Conservation (phyloP, 2,113 vertebrate genomes). For the Hippoglossus stenolepis region DNA sequence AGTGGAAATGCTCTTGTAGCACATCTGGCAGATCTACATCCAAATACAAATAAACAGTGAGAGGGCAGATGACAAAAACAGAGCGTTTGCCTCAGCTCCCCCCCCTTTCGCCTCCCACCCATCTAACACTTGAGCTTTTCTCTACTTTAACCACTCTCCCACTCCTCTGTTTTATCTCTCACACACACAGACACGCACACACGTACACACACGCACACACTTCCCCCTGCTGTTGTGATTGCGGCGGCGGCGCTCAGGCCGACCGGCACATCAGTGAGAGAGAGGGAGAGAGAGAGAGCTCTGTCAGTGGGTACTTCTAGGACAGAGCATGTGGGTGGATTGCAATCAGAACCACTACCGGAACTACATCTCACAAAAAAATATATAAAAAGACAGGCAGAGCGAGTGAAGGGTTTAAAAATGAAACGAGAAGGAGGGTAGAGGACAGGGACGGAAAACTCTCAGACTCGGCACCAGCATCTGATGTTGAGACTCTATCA, state of each 20-base stretch:
- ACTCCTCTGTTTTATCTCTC: slow-evolving; percentile 43
- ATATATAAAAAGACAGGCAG: slow-evolving; percentile 3
- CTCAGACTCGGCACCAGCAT: slow-evolving; percentile 34
- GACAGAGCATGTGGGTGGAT: slow-evolving; percentile 74
- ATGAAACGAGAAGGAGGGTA: slow-evolving; percentile 23
- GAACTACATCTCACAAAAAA: slow-evolving; percentile 26
- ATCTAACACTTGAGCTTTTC: slow-evolving; percentile 36
- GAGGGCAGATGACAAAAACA: slow-evolving; percentile 29
- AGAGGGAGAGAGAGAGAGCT: slow-evolving; percentile 24
- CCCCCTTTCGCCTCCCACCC: slow-evolving; percentile 27
- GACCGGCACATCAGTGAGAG: slow-evolving; percentile 36
- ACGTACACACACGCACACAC: background rate
- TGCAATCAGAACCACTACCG: slow-evolving; percentile 63
- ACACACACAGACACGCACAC: too few relatives aligned
- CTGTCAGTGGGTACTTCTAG: slow-evolving; percentile 52
- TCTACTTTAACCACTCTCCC: slow-evolving; percentile 44
- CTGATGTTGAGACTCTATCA: slow-evolving; percentile 20
- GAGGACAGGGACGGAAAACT: slow-evolving; percentile 22
- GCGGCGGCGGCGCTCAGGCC: slow-evolving; percentile 54
- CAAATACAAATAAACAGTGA: slow-evolving; percentile 27
- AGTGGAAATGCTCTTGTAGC: background rate
- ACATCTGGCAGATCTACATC: slow-evolving; percentile 58
- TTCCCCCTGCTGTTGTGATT: slow-evolving; percentile 59
- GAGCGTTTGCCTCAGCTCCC: slow-evolving; percentile 26
- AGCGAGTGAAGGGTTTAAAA: slow-evolving; percentile 14